Base-by-base conservation (phyloP, 2,797 vertebrate genomes). In the Cynodonichthys magdalenae region DNA sequence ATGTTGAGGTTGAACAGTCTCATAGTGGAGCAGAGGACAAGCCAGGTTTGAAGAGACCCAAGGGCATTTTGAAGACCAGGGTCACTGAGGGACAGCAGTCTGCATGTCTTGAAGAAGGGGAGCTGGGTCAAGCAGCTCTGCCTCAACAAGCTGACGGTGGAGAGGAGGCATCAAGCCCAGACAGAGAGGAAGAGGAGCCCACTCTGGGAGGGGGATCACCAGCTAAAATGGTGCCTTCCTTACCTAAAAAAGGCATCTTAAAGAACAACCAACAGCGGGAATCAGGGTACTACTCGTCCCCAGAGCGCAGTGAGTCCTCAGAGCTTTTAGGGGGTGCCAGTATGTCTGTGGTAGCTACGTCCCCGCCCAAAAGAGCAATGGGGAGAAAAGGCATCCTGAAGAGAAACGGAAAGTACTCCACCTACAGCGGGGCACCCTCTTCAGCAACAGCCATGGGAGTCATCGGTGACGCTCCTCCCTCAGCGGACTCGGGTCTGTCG, bases 221-320 rank as follows among this genome's bases (percentile, higher is more conserved):
- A 0, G 90, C 92, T 2, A 96, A 95, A 81, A 94, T 95, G 14
- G 80, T 92, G 80, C 92, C 95, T 8, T 90, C 94, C 3, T 92
- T 98, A 87, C 97, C 97, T 69, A 98, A 97, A 90, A 99, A 99
- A 87, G 97, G 98, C 89, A 99, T 99, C 84, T 87, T 99, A 80
- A 99, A 99, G 90, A 98, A 99, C 91, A 98, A 96, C 65, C 97
- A 96, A 81, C 97, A 99, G 87, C 94, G 98, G 83, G 98, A 99
- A 87, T 99, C 98, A 0, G 98, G 98, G 75, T 99, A 99, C 88
- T 99, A 98, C 86, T 99, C 98, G 5, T 99, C 98, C 52, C 97
- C 97, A 0, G 98, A 99, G 85, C 94, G 96, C 84, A 98, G 97
- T 0, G 97, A 98, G 89, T 99, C 97, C 79, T 97, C 95, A 0